A percentile compares a stretch with the other conserved stretches of the same genome.
Evolutionary conservation across 1,140 invertebrate genomes (phyloP).

Genomic region (Hyposmocoma kahamanoa): DNA sequence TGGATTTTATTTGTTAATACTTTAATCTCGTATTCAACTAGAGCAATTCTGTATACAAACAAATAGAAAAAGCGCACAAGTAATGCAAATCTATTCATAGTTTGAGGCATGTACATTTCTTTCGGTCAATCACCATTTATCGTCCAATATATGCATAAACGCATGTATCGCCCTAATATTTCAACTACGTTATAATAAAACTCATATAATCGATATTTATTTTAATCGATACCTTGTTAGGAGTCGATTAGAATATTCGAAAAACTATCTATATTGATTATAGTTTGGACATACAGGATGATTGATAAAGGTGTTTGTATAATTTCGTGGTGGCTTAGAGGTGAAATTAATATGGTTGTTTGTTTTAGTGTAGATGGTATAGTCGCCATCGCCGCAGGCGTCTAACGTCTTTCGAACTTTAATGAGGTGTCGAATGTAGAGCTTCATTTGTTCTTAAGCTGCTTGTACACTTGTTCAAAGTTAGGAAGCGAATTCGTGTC

Average conservation of each 20-base stretch:
- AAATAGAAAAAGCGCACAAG: no score
- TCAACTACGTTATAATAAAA: no score
- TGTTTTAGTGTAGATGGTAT: constrained; percentile 49
- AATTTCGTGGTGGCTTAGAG: constrained; percentile 30
- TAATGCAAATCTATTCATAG: no score
- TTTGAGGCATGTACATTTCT: no score
- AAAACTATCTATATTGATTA: constrained; percentile 45
- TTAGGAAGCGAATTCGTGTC: no score
- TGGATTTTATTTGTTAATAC: no score
- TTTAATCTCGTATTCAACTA: no score
- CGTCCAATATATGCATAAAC: no score
- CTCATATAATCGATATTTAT: no score
- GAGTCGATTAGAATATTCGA: constrained; percentile 28
- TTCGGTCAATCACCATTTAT: no score
- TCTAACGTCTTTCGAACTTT: constrained; percentile 38
- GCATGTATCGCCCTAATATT: no score
- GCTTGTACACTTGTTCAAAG: constrained; percentile 19
- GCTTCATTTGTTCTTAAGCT: constrained; percentile 36
- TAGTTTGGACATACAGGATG: constrained; percentile 33
- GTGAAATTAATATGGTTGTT: constrained; percentile 68
- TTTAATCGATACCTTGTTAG: constrained; percentile 25
- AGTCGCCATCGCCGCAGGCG: constrained; percentile 53
- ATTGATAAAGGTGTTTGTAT: constrained; percentile 50
- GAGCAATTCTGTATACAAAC: no score
- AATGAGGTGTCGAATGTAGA: constrained; percentile 56